These are phyloP conservation scores for Typhlichthys subterraneus DNA, from an alignment of 2,797 vertebrate species.

Conservation along the genomic window DNA sequence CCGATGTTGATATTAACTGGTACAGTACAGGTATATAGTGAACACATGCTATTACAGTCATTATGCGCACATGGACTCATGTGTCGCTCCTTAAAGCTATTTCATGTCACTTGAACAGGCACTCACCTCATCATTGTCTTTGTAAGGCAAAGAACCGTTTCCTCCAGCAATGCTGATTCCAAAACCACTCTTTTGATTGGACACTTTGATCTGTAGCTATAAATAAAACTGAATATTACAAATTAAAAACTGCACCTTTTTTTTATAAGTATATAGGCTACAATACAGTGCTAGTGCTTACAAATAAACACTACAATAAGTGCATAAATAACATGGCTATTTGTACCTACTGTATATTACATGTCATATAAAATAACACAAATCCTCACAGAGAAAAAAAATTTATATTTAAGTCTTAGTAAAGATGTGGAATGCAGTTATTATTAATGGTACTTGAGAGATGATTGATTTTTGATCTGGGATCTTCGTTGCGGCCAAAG, in stretches of 20 bases:
- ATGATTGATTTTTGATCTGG: slow-evolving; percentile 47
- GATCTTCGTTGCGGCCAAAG: slow-evolving; percentile 33
- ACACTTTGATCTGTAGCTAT: slow-evolving; percentile 88
- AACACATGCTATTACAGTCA: no score
- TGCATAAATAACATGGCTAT: no score
- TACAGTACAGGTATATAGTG: no score
- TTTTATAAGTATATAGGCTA: no score
- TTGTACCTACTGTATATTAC: no score
- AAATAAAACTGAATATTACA: slow-evolving; percentile 42
- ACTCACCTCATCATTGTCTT: slow-evolving; percentile 84
- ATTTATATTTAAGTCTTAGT: slow-evolving; percentile 9
- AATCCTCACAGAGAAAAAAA: slow-evolving; percentile 4
- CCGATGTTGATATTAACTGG: background rate
- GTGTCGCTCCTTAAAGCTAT: background rate
- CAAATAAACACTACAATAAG: background rate
- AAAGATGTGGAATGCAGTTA: slow-evolving; percentile 46
- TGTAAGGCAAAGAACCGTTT: slow-evolving; percentile 84
- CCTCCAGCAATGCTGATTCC: slow-evolving; percentile 90
- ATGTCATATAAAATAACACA: background rate
- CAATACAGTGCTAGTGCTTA: background rate
- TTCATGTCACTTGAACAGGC: background rate
- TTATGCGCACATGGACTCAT: background rate
- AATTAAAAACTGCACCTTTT: background rate
- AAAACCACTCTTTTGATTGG: slow-evolving; percentile 80
- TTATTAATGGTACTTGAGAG: slow-evolving; percentile 77